phyloP scores from a whole-genome alignment of 2,888 invertebrate genomes.

The Diarsia brunnea region DNA sequence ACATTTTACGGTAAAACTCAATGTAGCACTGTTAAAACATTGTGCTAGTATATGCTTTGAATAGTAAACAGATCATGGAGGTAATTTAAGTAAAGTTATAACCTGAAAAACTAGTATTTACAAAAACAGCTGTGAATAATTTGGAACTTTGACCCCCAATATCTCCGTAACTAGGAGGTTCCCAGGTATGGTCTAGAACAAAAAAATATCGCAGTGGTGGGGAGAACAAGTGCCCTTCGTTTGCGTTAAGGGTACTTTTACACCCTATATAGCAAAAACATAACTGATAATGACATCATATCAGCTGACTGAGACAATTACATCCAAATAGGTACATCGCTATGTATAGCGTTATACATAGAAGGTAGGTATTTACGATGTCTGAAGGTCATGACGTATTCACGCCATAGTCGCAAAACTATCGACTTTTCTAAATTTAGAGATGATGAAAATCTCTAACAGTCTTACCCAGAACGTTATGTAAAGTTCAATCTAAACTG shows the following conservation, averaged over 20 bases:
- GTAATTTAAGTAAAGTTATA: too few relatives aligned
- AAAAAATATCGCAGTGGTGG: too few relatives aligned
- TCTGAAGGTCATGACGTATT: slow-evolving; percentile 14
- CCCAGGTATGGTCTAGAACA: too few relatives aligned
- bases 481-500: neutral
- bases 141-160: too few relatives aligned
- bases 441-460: slow-evolving; percentile 16
- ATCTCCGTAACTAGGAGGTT: too few relatives aligned
- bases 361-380: neutral
- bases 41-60: too few relatives aligned
- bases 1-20: too few relatives aligned
- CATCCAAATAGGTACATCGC: neutral
- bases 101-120: too few relatives aligned
- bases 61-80: too few relatives aligned
- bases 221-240: too few relatives aligned
- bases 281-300: slow-evolving; percentile 20
- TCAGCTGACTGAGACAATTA: slow-evolving; percentile 15
- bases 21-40: too few relatives aligned
- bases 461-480: neutral
- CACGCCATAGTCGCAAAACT: neutral
- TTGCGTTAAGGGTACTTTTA: neutral
- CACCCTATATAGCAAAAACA: slow-evolving; percentile 14
- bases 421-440: slow-evolving; percentile 39
- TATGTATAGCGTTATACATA: slow-evolving; percentile 9
- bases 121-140: too few relatives aligned